Percentiles rank a stretch among this genome's conserved stretches.
These are phyloP conservation scores for Grammomys surdaster DNA, from an alignment of 2,113 vertebrate species.

Conservation along the genomic window DNA sequence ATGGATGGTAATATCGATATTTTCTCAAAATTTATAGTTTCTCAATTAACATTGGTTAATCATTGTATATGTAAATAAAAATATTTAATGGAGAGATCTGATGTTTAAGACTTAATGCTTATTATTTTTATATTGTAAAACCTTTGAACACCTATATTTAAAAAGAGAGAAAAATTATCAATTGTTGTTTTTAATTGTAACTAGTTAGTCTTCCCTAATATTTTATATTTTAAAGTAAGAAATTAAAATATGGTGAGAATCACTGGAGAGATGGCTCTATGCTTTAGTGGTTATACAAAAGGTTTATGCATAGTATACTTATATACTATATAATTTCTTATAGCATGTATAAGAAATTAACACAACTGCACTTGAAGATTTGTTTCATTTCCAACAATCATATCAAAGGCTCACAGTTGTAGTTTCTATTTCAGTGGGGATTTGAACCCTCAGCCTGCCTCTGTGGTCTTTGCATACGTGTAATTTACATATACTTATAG, in stretches of 20 bases:
- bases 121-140: slow-evolving; percentile 20
- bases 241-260: neutral
- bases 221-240: neutral
- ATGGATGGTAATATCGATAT: neutral
- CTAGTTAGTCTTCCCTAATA: neutral
- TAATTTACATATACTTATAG: neutral
- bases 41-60: neutral
- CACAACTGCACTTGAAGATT: neutral
- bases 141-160: neutral
- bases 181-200: neutral
- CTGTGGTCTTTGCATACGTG: too few relatives aligned
- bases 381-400: neutral
- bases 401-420: neutral
- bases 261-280: neutral
- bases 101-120: slow-evolving; percentile 6
- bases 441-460: neutral
- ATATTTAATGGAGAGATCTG: neutral
- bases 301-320: too few relatives aligned
- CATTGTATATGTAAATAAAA: neutral
- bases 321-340: too few relatives aligned
- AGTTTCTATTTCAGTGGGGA: neutral
- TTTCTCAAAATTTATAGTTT: neutral
- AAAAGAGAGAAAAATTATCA: neutral
- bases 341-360: too few relatives aligned
- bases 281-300: neutral